Base-by-base conservation (phyloP, 2,797 vertebrate species). In the Dicrostonyx torquatus region DNA sequence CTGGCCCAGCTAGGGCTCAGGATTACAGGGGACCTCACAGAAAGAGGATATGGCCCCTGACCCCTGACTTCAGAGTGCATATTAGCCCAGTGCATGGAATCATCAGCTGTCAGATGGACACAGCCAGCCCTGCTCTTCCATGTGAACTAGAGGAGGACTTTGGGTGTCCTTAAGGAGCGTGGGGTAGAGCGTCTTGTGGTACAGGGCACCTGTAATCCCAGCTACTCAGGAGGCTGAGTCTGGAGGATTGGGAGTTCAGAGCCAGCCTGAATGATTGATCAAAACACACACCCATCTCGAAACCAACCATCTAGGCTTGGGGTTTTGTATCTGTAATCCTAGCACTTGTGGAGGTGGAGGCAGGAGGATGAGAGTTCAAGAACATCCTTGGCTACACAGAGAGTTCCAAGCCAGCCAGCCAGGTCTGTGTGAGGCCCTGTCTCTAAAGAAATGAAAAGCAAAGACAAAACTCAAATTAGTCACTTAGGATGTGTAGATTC, bases 61-160 rank as follows among this genome's bases (percentile, higher is more conserved):
- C 11, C 7, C 77, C 17, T 62, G 29, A 7, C 40, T 55, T 26
- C 24, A 1, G 66, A 40, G 66, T 26, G 34, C 6, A 1, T 48
- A 85, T 50, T 0, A 2, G 12, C 18, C 58, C 4, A 11, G n/a
- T 6, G 15, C 0, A 0, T 5, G 43, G 14, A 31, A 60, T 14
- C 13, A 8, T n/a, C 17, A 4, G 31, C 4, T 4, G 1, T 31
- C 29, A 13, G 26, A 11, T 2, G 5, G n/a, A n/a, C 18, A 1
- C 20, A 18, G 6, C 29, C 45, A 53, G 43, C 22, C 2, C 8
- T 6, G 13, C 20, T 1, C 1, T 29, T 26, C 34, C 34, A 5
- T 37, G 10, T 5, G 6, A 3, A n/a, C 29, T 22, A 26, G 37
- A 53, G 55, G 7, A 22, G 31, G n/a, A 70, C 29, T 48, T 55